Percentiles rank a stretch among this genome's conserved stretches.
Conservation (phyloP, 2,888 invertebrate genomes). For the Sialis lutaria region DNA sequence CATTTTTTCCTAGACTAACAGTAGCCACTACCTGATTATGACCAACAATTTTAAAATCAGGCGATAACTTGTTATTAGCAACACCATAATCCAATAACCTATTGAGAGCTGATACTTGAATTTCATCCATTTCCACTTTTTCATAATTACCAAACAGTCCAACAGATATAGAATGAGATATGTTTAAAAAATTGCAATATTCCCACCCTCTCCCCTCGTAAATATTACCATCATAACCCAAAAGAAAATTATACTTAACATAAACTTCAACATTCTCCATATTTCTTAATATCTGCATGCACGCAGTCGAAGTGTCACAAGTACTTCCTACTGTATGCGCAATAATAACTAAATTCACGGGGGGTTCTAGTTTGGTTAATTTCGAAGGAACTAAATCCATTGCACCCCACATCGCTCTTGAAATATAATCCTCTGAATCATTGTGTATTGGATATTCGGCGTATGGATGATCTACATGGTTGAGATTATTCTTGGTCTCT, state of each 20-base stretch:
- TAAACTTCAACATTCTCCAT: conserved; percentile 14
- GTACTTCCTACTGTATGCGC: conserved; percentile 31
- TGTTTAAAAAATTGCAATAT: conserved; percentile 30
- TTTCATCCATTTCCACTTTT: conserved; percentile 22
- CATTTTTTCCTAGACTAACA: conserved; percentile 30
- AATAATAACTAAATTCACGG: conserved; percentile 29
- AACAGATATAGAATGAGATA: conserved; percentile 26
- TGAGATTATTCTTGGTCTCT: too few species aligned
- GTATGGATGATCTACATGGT: too few species aligned
- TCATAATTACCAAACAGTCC: conserved; percentile 31
- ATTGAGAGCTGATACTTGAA: conserved; percentile 27
- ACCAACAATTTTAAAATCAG: conserved; percentile 29
- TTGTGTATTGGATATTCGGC: too few species aligned
- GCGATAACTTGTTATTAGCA: conserved; percentile 22
- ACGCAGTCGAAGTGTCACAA: conserved; percentile 24
- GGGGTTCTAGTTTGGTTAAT: conserved; percentile 17
- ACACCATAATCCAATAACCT: conserved; percentile 26
- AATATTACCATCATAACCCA: conserved; percentile 35
- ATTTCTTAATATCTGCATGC: conserved; percentile 11
- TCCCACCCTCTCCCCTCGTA: conserved; percentile 35
- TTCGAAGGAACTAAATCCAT: not conserved
- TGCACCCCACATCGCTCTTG: too few species aligned
- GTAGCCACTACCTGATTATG: conserved; percentile 31
- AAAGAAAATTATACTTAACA: conserved; percentile 29
- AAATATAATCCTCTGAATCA: too few species aligned